Evolutionary conservation across 2,113 vertebrate genomes (phyloP).

Genomic region (Bufo bufo): DNA sequence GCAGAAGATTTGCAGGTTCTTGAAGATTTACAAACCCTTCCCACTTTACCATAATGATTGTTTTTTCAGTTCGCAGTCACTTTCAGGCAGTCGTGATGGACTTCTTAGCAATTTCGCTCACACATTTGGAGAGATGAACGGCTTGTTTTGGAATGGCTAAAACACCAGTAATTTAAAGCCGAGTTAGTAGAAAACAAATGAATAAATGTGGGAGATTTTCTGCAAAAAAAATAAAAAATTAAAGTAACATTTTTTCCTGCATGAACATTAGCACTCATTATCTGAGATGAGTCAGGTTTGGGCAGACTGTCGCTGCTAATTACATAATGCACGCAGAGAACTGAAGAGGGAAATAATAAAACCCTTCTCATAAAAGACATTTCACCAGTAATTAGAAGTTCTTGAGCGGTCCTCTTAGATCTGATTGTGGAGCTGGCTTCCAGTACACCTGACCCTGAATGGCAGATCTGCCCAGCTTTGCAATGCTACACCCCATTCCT

Average conservation of each 20-base stretch:
- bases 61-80: background rate
- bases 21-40: background rate
- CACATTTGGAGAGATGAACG: background rate
- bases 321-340: background rate
- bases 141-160: background rate
- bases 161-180: background rate
- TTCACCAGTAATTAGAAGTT: background rate
- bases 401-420: background rate
- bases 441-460: no score
- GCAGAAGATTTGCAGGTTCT: background rate
- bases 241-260: background rate
- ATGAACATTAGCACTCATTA: background rate
- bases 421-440: no score
- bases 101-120: background rate
- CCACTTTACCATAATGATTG: background rate
- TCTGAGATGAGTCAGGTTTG: background rate
- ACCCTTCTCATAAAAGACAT: background rate
- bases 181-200: background rate
- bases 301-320: slow-evolving; percentile 1
- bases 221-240: background rate
- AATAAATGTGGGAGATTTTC: background rate
- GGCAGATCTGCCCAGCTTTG: no score
- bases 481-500: no score
- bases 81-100: background rate
- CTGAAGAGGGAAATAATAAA: background rate